Conservation (phyloP, 2,113 vertebrate genomes). For the Oryzias woworae region DNA sequence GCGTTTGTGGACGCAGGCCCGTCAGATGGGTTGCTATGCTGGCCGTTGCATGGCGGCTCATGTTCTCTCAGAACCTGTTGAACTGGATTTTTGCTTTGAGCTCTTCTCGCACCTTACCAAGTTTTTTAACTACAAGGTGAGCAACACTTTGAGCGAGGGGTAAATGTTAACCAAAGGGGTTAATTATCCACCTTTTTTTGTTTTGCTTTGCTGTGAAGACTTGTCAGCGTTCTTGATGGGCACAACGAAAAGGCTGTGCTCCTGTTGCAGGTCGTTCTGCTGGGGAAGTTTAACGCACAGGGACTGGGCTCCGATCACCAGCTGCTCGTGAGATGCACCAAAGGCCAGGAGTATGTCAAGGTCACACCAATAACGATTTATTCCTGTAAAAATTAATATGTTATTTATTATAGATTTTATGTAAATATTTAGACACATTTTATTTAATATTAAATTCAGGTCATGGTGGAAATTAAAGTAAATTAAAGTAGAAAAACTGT, state of each 20-base stretch:
- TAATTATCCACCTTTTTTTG: slow-evolving; percentile 18
- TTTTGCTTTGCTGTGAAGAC: neutral
- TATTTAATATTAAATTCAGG: too few relatives aligned
- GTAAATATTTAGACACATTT: too few relatives aligned
- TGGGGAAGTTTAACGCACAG: slow-evolving; percentile 95
- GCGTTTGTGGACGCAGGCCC: slow-evolving; percentile 96
- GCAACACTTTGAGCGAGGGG: neutral
- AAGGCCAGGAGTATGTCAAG: slow-evolving; percentile 90
- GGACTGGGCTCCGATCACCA: slow-evolving; percentile 87
- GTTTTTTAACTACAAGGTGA: slow-evolving; percentile 97
- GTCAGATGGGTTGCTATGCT: slow-evolving; percentile 96
- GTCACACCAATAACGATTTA: slow-evolving; percentile 39
- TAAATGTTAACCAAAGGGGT: slow-evolving; percentile 8
- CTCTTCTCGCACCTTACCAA: slow-evolving; percentile 95
- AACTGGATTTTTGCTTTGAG: slow-evolving; percentile 97
- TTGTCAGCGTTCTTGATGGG: neutral
- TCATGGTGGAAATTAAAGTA: too few relatives aligned
- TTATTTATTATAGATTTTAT: too few relatives aligned
- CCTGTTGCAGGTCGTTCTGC: slow-evolving; percentile 85
- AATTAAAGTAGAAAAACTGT: too few relatives aligned
- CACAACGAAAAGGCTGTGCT: neutral
- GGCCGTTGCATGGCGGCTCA: slow-evolving; percentile 89
- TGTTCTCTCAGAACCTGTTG: slow-evolving; percentile 71
- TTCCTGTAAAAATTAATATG: too few relatives aligned
- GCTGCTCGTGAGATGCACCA: slow-evolving; percentile 90